phyloP scores from a whole-genome alignment of 1,140 invertebrate genomes.

The Apocrypta bakeri region DNA sequence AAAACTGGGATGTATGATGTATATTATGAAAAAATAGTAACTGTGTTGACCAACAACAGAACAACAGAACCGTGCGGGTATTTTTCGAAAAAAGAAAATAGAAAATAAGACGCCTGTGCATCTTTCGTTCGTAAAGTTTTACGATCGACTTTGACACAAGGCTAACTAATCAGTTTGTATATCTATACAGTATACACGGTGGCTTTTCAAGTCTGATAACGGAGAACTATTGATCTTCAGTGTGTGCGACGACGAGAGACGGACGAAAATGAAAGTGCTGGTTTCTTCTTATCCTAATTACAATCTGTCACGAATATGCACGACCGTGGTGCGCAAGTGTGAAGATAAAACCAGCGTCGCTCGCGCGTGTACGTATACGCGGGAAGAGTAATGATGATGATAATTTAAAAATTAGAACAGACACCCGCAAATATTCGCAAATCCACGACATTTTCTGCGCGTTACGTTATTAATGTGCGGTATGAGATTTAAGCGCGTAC shows the following conservation, averaged over 20 bases:
- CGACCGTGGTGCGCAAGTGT: slow-evolving; percentile 31
- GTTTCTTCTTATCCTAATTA: slow-evolving; percentile 41
- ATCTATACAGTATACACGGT: background rate
- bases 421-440: background rate
- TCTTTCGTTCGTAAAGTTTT: slow-evolving; percentile 43
- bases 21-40: background rate
- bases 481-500: background rate
- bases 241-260: no score
- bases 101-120: slow-evolving; percentile 27
- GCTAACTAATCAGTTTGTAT: slow-evolving; percentile 44
- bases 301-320: slow-evolving; percentile 47
- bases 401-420: slow-evolving; percentile 42
- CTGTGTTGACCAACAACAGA: background rate
- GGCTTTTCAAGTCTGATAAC: slow-evolving; percentile 34
- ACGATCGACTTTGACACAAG: slow-evolving; percentile 30
- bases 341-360: slow-evolving; percentile 51
- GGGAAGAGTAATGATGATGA: slow-evolving; percentile 30
- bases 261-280: slow-evolving; percentile 7
- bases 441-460: background rate
- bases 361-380: background rate
- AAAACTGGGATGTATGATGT: background rate
- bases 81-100: background rate
- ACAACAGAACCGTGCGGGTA: background rate
- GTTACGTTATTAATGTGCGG: background rate
- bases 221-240: slow-evolving; percentile 28